Evolutionary conservation across 2,113 vertebrate genomes (phyloP), one percentile per base, ranked within the genome.

Genomic region (Silurus meridionalis): DNA sequence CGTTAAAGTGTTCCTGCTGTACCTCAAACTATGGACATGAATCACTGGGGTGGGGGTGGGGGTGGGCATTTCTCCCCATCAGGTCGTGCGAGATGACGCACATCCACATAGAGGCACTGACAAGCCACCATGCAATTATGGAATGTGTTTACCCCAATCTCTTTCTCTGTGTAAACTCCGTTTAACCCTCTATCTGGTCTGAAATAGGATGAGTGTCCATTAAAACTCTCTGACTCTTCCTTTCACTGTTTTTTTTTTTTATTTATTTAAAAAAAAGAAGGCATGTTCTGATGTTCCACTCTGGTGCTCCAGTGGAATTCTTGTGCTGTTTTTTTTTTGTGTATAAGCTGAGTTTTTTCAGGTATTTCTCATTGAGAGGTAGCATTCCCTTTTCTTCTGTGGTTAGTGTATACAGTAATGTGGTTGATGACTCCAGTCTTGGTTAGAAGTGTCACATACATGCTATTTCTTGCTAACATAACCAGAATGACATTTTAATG

Each of bases 51-150:
- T 82, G 83, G 6, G 75, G 53, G 77, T 82, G 83, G 6, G 58
- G 75, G 52, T 80, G 80, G 83, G 81, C 71, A 60, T 83, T 75
- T 83, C 85, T 83, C 74, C 72, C 84, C 52, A 86, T 88, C 88
- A 89, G 72, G 74, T 57, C 19, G 69, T 83, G 66, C 28, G 66
- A 87, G 57, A 83, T 91, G 87, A 92, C 90, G 86, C 87, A 87
- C 79, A 81, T 67, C 64, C 84, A 60, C 63, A 53, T 58, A 21
- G 81, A 88, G 79, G 80, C 46, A 77, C 83, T 89, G 89, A 88
- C 88, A 83, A 75, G 61, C 83, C 63, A 66, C 75, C 83, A 83
- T 74, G 84, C 86, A 90, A 89, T 90, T 90, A 91, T 50, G 83
- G 80, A 6, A 52, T 28, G 25, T 78, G 83, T 89, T 87, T 90